These are phyloP conservation scores for Tangara arthus DNA, from an alignment of 2,797 vertebrate genomes.

Conservation along the genomic window DNA sequence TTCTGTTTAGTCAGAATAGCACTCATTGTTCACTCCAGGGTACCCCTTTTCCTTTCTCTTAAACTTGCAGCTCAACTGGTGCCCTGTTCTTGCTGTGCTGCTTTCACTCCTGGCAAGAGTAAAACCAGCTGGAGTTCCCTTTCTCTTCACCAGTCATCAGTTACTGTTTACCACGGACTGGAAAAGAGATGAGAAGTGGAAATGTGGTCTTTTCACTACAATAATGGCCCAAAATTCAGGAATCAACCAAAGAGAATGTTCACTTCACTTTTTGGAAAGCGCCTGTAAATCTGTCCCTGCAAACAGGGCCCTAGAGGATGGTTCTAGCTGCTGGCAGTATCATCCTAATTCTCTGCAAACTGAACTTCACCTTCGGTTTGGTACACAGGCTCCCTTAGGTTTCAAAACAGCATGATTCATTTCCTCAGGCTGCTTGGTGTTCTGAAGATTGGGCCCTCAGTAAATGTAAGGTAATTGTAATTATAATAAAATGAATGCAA, in stretches of 20 bases:
- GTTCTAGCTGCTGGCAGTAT: background rate
- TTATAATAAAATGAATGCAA: constrained; percentile 44
- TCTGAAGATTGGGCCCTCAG: background rate
- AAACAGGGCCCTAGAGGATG: background rate
- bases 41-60: background rate
- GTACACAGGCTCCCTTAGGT: background rate
- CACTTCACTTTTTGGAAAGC: background rate
- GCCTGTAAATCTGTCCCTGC: background rate
- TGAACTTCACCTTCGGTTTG: background rate
- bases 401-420: background rate
- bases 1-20: background rate
- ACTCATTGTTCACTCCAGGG: background rate
- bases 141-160: background rate
- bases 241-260: background rate
- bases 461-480: constrained; percentile 36
- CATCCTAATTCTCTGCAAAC: background rate
- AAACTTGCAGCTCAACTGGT: background rate
- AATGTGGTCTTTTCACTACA: background rate
- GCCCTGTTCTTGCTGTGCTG: background rate
- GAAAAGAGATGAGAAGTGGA: background rate
- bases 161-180: background rate
- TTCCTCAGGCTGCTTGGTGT: background rate
- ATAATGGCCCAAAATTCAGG: background rate
- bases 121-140: background rate
- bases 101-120: background rate